Conservation (phyloP, 2,888 invertebrate species). For the Aphrophora alni region DNA sequence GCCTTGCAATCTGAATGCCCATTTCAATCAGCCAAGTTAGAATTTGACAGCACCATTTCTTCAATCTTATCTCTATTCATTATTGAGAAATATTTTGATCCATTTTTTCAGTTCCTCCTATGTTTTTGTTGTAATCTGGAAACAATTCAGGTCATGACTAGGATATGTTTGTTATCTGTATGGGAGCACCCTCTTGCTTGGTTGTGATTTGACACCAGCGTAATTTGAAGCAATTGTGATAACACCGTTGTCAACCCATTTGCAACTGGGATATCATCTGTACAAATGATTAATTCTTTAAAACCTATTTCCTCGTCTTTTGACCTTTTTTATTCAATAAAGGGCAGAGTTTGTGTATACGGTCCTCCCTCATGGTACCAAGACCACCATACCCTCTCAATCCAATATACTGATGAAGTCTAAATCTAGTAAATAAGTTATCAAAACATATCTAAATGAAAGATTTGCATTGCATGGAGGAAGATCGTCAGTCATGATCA, state of each 20-base stretch:
- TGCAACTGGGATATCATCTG: slow-evolving; percentile 25
- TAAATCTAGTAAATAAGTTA: slow-evolving; percentile 47
- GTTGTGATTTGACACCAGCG: slow-evolving; percentile 21
- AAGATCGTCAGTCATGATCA: slow-evolving; percentile 45
- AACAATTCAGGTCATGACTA: slow-evolving; percentile 30
- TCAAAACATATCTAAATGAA: slow-evolving; percentile 47
- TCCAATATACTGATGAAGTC: slow-evolving; percentile 42
- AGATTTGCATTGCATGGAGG: slow-evolving; percentile 36
- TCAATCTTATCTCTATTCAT: slow-evolving; percentile 25
- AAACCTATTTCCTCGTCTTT: slow-evolving; percentile 34
- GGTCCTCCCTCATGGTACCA: slow-evolving; percentile 49
- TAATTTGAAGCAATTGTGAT: slow-evolving; percentile 37
- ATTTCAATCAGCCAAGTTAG: slow-evolving; percentile 35
- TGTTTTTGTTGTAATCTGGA: slow-evolving; percentile 39
- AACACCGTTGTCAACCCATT: slow-evolving; percentile 38
- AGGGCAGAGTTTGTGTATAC: slow-evolving; percentile 47
- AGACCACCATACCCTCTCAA: slow-evolving; percentile 45
- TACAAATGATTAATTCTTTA: slow-evolving; percentile 24
- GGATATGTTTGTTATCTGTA: slow-evolving; percentile 39
- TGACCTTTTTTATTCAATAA: slow-evolving; percentile 41
- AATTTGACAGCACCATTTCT: slow-evolving; percentile 35
- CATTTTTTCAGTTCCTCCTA: slow-evolving; percentile 40
- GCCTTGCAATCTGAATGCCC: slow-evolving; percentile 24
- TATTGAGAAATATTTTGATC: slow-evolving; percentile 41
- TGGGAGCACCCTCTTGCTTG: slow-evolving; percentile 30